These are phyloP conservation scores for Etia nguti DNA, from an alignment of 2,113 vertebrate species.

Conservation along the genomic window DNA sequence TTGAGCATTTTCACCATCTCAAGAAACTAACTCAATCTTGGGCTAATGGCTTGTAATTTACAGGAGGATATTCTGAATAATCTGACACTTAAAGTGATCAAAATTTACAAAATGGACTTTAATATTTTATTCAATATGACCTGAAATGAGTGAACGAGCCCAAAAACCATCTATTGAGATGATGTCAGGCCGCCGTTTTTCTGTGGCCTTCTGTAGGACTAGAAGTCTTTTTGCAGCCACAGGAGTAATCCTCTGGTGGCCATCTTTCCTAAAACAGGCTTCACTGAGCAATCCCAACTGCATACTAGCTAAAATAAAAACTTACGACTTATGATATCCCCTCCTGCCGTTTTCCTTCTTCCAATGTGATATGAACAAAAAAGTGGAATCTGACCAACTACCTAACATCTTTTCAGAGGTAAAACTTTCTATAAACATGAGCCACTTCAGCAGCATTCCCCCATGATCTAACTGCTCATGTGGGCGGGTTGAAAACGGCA, in stretches of 20 bases:
- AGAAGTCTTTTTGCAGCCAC: not conserved
- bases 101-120: not conserved
- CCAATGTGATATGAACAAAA: accelerated
- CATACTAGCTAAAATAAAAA: not conserved
- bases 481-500: constrained; percentile 15
- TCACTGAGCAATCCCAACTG: not conserved
- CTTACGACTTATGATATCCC: accelerated
- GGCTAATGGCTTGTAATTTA: not conserved
- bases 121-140: not conserved
- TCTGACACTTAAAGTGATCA: not conserved
- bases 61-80: not conserved
- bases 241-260: not conserved
- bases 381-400: not conserved
- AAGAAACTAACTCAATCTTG: not conserved
- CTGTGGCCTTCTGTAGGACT: not conserved
- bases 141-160: not conserved
- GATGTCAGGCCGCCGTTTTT: accelerated
- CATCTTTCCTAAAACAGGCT: not conserved
- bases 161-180: not conserved
- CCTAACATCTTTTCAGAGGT: not conserved
- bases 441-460: not conserved
- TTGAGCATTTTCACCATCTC: not conserved
- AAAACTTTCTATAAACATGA: not conserved
- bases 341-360: not conserved
- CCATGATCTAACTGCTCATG: not conserved